Evolutionary conservation across 2,797 vertebrate species (phyloP).

Genomic region (Coregonus suidteri): DNA sequence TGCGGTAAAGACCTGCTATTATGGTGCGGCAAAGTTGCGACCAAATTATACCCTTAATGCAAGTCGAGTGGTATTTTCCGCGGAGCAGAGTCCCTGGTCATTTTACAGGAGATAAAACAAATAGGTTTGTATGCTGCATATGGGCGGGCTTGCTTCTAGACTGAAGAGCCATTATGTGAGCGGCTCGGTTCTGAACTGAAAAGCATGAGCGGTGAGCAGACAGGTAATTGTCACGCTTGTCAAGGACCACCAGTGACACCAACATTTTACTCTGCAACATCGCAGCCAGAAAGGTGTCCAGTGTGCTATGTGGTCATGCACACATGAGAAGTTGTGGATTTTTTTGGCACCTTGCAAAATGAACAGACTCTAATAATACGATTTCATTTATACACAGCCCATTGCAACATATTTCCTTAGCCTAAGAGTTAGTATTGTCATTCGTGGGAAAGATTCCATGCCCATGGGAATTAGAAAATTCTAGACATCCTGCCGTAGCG

Average conservation of each 20-base stretch:
- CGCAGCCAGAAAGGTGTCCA: background rate
- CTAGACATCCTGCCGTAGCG: background rate
- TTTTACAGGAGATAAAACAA: constrained; percentile 61
- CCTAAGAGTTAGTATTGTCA: background rate
- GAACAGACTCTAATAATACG: too few species aligned
- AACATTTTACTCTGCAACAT: constrained; percentile 25
- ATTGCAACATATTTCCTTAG: too few species aligned
- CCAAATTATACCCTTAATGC: constrained; percentile 65
- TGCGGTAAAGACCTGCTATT: constrained; percentile 62
- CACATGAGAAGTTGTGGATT: background rate
- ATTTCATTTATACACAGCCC: too few species aligned
- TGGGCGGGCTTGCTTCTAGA: constrained; percentile 48
- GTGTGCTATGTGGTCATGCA: background rate
- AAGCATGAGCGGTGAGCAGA: constrained; percentile 33
- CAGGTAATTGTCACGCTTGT: constrained; percentile 49
- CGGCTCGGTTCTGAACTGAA: constrained; percentile 36
- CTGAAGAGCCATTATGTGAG: constrained; percentile 36
- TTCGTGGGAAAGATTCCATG: background rate
- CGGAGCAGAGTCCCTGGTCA: constrained; percentile 60
- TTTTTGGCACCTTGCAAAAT: background rate
- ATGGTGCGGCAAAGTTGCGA: constrained; percentile 67
- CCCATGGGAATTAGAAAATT: background rate
- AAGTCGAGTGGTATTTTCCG: constrained; percentile 64
- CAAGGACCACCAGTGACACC: constrained; percentile 32
- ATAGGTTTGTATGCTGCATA: constrained; percentile 56